A percentile compares a stretch with the other conserved stretches of the same genome.
Evolutionary conservation across 1,140 invertebrate species (phyloP).

Genomic region (Psix sp.): DNA sequence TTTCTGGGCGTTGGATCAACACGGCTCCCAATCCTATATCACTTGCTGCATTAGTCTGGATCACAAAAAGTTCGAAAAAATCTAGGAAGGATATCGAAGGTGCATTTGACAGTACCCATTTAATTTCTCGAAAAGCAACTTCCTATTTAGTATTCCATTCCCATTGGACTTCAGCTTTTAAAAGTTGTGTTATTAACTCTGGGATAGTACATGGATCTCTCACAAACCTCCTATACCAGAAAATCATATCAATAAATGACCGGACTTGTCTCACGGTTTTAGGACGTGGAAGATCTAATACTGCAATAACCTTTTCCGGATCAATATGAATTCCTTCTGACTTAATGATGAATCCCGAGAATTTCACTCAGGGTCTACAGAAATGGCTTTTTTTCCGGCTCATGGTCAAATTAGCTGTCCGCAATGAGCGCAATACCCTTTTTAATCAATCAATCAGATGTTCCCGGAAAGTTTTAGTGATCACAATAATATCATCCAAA

Average conservation of each 20-base stretch:
- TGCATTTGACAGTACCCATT: not conserved
- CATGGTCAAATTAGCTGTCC: conserved; percentile 1
- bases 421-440: not conserved
- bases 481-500: not conserved
- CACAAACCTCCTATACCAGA: too few relatives aligned
- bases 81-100: not conserved
- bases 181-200: too few relatives aligned
- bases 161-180: not conserved
- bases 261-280: not conserved
- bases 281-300: not conserved
- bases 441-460: not conserved
- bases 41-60: conserved; percentile 9
- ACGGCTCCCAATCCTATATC: not conserved
- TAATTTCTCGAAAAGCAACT: not conserved
- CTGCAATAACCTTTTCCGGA: not conserved
- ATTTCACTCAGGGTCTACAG: not conserved
- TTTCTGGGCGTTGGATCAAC: not conserved
- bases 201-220: too few relatives aligned
- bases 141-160: not conserved
- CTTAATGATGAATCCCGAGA: not conserved
- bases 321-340: not conserved
- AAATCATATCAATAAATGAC: too few relatives aligned
- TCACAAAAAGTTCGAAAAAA: not conserved
- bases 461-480: not conserved
- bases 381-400: conserved; percentile 10